Evolutionary conservation across 2,113 vertebrate species (phyloP), one percentile per base, ranked within the genome.

Genomic region (Tenrec ecaudatus): DNA sequence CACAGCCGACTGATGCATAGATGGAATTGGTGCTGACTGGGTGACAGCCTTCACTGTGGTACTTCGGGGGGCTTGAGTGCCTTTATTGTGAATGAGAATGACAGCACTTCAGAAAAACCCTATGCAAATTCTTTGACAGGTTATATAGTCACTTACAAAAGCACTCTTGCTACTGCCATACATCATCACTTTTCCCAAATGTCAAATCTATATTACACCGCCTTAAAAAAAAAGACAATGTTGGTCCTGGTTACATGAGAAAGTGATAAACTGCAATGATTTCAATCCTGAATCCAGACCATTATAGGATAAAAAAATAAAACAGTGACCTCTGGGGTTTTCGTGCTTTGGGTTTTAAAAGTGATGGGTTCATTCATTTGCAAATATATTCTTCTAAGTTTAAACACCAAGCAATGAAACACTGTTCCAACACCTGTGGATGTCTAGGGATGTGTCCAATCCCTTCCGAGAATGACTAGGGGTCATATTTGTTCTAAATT

Each of bases 91-190:
- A 97, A 68, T 68, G 78, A 69, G 93, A 95, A 88, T 96, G 97
- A 97, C 96, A 97, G 96, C 92, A 33, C 92, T 95, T 97, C 97
- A 97, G 68, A 95, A 81, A 92, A 90, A 47, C 85, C 92, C 25
- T 82, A 93, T 6, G 1, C 75, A 93, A 97, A 95, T 94, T 96
- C 92, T 94, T 93, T 96, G 97, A 95, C 96, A 97, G 97, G 82
- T 91, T 93, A 95, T 93, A 95, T 62, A 95, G 97, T 97, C 96
- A 88, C 92, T 93, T 92, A 96, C 94, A 97, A 96, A 97, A 96
- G 92, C 92, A 80, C 91, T 96, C 97, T 93, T 96, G 97, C 95
- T 71, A 88, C 97, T 98, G 96, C 96, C 96, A 96, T 9, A 91
- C 92, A 97, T 85, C 95, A 94, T 92, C 12, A 86, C 71, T 84